Evolutionary conservation across 2,797 vertebrate genomes (phyloP).

Genomic region (Malurus leucopterus): DNA sequence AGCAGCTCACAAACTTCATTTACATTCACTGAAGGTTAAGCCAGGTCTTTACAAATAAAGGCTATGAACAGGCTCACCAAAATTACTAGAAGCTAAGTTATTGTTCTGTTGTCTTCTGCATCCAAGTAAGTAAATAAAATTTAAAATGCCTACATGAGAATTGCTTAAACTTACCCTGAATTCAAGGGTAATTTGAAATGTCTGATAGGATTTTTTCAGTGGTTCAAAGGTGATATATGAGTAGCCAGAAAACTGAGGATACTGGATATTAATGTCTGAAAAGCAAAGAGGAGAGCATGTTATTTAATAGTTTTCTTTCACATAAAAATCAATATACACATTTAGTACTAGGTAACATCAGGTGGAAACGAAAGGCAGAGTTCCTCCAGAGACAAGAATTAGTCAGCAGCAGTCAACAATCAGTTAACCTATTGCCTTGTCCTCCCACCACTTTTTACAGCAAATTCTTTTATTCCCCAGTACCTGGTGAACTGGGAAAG

Average conservation of each 20-base stretch:
- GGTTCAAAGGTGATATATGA: constrained; percentile 94
- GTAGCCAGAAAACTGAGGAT: constrained; percentile 89
- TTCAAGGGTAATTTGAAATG: constrained; percentile 90
- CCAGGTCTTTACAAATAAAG: not conserved
- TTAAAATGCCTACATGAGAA: not conserved
- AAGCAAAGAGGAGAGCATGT: constrained; percentile 8
- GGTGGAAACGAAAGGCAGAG: not conserved
- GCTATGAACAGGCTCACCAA: not conserved
- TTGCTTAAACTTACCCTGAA: constrained; percentile 83
- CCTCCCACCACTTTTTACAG: not conserved
- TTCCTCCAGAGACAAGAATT: not conserved
- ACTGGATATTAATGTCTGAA: constrained; percentile 84
- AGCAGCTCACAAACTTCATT: not conserved
- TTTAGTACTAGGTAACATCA: not conserved
- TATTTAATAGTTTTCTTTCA: not conserved
- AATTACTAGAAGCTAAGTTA: not conserved
- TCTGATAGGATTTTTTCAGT: constrained; percentile 92
- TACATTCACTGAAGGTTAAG: not conserved
- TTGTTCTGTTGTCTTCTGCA: not conserved
- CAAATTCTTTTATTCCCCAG: not conserved
- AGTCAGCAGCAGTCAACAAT: not conserved
- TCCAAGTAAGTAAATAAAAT: not conserved
- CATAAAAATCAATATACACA: not conserved
- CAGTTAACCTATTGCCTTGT: not conserved
- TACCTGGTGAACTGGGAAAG: not conserved